phyloP scores from a whole-genome alignment of 1,140 invertebrate species.

The Alviniconcha marisindica region DNA sequence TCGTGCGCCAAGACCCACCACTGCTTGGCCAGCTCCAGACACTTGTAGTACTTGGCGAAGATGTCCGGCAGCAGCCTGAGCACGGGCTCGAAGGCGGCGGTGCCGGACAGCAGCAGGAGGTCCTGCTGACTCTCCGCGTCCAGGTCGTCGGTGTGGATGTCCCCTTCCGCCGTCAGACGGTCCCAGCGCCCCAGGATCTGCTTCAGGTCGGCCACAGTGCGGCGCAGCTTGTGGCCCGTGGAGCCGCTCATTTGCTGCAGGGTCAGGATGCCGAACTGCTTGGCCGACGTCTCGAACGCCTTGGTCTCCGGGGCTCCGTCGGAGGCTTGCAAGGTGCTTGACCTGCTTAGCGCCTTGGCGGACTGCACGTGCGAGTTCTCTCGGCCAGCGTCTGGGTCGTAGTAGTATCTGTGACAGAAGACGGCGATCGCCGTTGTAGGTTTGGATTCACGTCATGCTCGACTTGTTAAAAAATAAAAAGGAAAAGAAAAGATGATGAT shows the following conservation, averaged over 20 bases:
- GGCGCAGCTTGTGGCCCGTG: slow-evolving; percentile 40
- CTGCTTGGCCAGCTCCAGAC: slow-evolving; percentile 60
- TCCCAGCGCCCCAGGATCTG: slow-evolving; percentile 53
- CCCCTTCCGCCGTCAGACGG: slow-evolving; percentile 49
- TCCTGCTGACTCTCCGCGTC: slow-evolving; percentile 64
- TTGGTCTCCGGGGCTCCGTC: not conserved
- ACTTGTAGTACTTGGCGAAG: slow-evolving; percentile 65
- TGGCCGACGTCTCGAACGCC: slow-evolving; percentile 14
- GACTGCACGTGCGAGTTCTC: not conserved
- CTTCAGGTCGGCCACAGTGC: slow-evolving; percentile 48
- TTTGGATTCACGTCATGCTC: too few relatives aligned
- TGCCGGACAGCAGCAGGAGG: slow-evolving; percentile 49
- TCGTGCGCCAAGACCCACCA: slow-evolving; percentile 59
- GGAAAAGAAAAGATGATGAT: too few relatives aligned
- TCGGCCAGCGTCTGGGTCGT: not conserved
- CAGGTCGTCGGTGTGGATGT: slow-evolving; percentile 50
- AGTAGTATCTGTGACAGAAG: slow-evolving; percentile 11
- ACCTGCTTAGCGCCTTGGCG: not conserved
- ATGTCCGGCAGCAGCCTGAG: slow-evolving; percentile 60
- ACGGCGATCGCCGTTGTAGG: not conserved
- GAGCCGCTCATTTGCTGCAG: slow-evolving; percentile 33
- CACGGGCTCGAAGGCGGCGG: slow-evolving; percentile 50
- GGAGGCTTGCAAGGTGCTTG: not conserved
- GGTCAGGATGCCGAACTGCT: slow-evolving; percentile 33
- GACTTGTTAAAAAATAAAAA: too few relatives aligned